These are phyloP conservation scores for Automeris io DNA, from an alignment of 2,888 invertebrate genomes.

Conservation along the genomic window DNA sequence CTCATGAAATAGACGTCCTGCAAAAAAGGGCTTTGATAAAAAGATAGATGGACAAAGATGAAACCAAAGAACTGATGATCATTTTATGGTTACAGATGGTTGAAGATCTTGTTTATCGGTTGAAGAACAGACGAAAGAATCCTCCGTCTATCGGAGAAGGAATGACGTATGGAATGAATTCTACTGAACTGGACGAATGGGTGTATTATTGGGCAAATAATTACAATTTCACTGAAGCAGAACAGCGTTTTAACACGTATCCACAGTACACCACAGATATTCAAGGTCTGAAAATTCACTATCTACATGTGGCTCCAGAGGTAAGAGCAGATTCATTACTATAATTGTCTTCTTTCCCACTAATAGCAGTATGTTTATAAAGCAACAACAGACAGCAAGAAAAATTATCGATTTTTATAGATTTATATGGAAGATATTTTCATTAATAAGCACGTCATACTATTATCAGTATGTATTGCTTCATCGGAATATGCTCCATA, in stretches of 20 bases:
- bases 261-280: conserved; percentile 10
- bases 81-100: conserved; percentile 9
- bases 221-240: conserved; percentile 4
- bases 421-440: no score
- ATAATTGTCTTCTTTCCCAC: no score
- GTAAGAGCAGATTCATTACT: background rate
- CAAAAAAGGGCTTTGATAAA: no score
- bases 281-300: conserved; percentile 2
- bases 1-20: no score
- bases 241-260: background rate
- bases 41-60: no score
- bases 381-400: no score
- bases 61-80: no score
- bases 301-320: background rate
- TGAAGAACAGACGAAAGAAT: background rate
- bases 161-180: conserved; percentile 1
- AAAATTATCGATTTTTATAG: no score
- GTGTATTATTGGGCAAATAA: conserved; percentile 3
- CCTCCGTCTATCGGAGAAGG: conserved; percentile 4
- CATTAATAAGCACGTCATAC: no score
- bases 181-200: background rate
- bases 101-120: conserved; percentile 10
- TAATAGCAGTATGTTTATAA: no score
- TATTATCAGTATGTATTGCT: no score
- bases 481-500: no score